Evolutionary conservation across 2,888 invertebrate genomes (phyloP), one percentile per base, ranked within the genome.

Genomic region (Apamea sordens): DNA sequence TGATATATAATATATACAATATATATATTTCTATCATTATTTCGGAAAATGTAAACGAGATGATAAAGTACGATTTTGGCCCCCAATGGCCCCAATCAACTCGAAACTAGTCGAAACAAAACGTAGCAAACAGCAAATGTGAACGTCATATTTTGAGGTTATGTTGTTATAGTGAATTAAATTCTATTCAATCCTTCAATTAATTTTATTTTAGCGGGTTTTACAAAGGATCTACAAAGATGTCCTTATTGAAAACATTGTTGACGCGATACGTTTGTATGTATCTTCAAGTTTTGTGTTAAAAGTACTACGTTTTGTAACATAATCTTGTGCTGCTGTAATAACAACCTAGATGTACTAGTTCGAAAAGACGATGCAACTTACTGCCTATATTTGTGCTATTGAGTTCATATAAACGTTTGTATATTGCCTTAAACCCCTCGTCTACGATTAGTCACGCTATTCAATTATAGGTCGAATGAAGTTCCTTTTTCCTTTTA

Each of bases 201-300:
- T 36, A 6, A 10, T 15, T 28, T 7, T 56, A 41, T 59, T 47
- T 36, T 4, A 28, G 11, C n/a, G 28, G 41, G 0, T 41, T 59
- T 21, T 36, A 71, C 4, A 13, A 36, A 73, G 8, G 15, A 47
- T 44, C 56, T 21, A 67, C 67, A 50, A 88, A 78, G 13, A 95
- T 95, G 95, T 89, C 95, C 15, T 74, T 95, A 63, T 44, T 95
- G 41, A 94, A 92, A 91, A 90, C 92, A 47, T 75, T 94, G 36
- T 64, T 93, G 15, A 86, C 86, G 6, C 92, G 94, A 75, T 92
- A 92, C 69, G 83, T 95, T 81, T 85, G 95, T 95, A 91, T 90
- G 94, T 91, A 65, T 28, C 50, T 63, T 8, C 15, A 67, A 44
- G n/a, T 63, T 67, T 56, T 70, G 3, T 50, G n/a, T 61, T 36